These are phyloP conservation scores for Zygogramma bicolorata DNA, from an alignment of 2,888 invertebrate species.

Conservation along the genomic window DNA sequence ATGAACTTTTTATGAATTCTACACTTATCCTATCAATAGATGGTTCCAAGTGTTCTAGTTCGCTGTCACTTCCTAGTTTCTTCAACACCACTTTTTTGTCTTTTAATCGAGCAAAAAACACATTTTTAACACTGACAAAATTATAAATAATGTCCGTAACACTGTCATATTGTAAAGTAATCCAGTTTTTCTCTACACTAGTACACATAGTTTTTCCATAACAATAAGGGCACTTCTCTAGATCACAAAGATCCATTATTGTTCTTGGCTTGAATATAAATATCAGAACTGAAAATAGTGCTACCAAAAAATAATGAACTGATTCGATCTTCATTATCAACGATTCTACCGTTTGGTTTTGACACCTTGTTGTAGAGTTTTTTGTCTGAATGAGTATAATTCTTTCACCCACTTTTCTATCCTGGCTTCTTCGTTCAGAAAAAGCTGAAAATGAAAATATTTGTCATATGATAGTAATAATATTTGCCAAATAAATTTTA, in stretches of 20 bases:
- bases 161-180: slow-evolving; percentile 65
- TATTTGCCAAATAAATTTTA: too few species aligned
- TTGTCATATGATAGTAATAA: too few species aligned
- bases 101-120: slow-evolving; percentile 73
- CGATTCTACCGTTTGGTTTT: slow-evolving; percentile 50
- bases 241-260: slow-evolving; percentile 59
- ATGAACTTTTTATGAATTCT: slow-evolving; percentile 40
- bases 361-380: slow-evolving; percentile 62
- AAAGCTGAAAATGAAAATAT: slow-evolving; percentile 79
- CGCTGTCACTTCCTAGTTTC: slow-evolving; percentile 74
- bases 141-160: slow-evolving; percentile 65
- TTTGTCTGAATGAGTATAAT: slow-evolving; percentile 64
- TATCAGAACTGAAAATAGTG: slow-evolving; percentile 38
- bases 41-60: slow-evolving; percentile 44
- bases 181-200: slow-evolving; percentile 71
- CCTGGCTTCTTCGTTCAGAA: slow-evolving; percentile 75
- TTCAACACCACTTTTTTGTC: slow-evolving; percentile 76
- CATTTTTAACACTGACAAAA: slow-evolving; percentile 79
- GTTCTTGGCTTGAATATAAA: slow-evolving; percentile 27
- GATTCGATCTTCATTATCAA: slow-evolving; percentile 25
- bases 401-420: slow-evolving; percentile 82
- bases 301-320: slow-evolving; percentile 24
- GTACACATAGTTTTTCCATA: slow-evolving; percentile 79
- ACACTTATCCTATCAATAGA: slow-evolving; percentile 67
- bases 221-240: slow-evolving; percentile 79